Base-by-base conservation (phyloP, 2,797 vertebrate genomes). In the Pelobates cultripes region DNA sequence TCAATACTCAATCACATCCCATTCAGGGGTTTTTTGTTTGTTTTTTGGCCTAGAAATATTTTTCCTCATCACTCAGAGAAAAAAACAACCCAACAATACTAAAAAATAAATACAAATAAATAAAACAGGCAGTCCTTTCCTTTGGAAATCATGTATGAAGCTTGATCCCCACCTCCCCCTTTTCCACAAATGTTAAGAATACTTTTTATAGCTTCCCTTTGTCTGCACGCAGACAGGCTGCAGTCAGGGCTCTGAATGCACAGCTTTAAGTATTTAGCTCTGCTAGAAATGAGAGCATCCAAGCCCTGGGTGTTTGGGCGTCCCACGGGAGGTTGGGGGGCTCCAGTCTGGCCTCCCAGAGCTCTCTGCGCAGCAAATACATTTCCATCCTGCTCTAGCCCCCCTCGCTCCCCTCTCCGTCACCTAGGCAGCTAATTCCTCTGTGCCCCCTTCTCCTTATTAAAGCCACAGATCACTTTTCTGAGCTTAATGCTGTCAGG, bases 391-490 rank as follows among this genome's bases (percentile, higher is more conserved):
- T 90, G 93, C 93, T 93, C 93, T 81, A 90, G 94, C 76, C 67
- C 75, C 75, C 80, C 81, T 63, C 68, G 14, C 94, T 95, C 94
- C 95, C 95, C 70, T 63, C 82, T 79, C 77, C 77, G 90, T 96
- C 96, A 95, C 95, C 93, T 95, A 94, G 93, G 95, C 96, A 97
- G 96, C 96, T 97, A 97, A 97, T 95, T 97, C 96, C 95, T 97
- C 89, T 79, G 95, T 96, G 97, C 95, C 95, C 93, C 91, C 91
- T 93, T 93, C 95, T 82, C 95, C 96, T 97, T 98, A 98, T 98
- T 99, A 97, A 97, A 98, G 95, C 94, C 96, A 97, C 97, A 97
- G 96, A 98, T 99, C 97, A 98, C 95, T 96, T 97, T 97, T 94
- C 94, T 87, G 87, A 93, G 94, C 90, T 91, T 92, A 94, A 91